A percentile compares a stretch with the other conserved stretches of the same genome.
Evolutionary conservation across 53 echinoderm and acorn worm genomes (phyloP).

Genomic region (Henricia sp.): DNA sequence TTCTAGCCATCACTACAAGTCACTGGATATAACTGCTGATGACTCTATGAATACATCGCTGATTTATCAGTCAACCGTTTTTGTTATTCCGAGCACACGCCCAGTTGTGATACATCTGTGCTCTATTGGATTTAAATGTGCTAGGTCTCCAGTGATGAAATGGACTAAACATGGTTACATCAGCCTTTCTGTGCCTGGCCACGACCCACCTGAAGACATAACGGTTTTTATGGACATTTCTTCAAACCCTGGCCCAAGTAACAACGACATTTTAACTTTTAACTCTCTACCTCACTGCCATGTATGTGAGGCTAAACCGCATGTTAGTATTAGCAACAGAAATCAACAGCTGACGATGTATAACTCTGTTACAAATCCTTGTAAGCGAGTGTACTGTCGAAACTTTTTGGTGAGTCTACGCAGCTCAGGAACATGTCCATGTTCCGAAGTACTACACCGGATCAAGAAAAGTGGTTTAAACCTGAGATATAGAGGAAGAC

Average conservation of each 20-base stretch:
- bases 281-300: neutral
- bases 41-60: neutral
- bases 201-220: conserved; percentile 11
- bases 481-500: conserved; percentile 15
- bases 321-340: neutral
- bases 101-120: conserved; percentile 30
- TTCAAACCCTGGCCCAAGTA: conserved; percentile 16
- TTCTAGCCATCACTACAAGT: conserved; percentile 7
- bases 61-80: neutral
- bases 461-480: conserved; percentile 4
- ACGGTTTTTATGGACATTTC: conserved; percentile 29
- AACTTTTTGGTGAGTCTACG: conserved; percentile 9
- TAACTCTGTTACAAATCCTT: neutral
- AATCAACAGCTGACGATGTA: conserved; percentile 5
- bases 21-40: conserved; percentile 11
- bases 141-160: conserved; percentile 24
- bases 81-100: conserved; percentile 17
- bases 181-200: conserved; percentile 31
- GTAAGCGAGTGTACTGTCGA: neutral
- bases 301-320: conserved; percentile 3
- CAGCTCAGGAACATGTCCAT: conserved; percentile 7
- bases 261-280: neutral
- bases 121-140: conserved; percentile 7
- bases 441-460: conserved; percentile 15
- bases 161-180: conserved; percentile 23